Evolutionary conservation across 92 coral and sea anemone genomes (phyloP), one percentile per base, ranked within the genome.

Genomic region (Actinostola sp.): DNA sequence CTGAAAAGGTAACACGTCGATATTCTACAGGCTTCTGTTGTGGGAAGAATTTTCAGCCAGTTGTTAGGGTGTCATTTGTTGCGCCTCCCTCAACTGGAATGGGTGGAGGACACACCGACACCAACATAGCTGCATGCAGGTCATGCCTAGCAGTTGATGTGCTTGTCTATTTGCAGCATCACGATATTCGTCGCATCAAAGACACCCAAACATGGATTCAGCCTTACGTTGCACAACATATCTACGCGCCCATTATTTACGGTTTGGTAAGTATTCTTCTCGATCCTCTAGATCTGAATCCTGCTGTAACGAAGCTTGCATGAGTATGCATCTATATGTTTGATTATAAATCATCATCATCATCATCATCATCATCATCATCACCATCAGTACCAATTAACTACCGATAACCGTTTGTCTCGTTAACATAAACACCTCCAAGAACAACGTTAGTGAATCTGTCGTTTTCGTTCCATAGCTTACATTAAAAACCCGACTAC

Each of bases 221-320:
- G 0, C 79, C 77, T 44, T 90, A 90, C 53, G 46, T 87, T 1
- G 88, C 75, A 57, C 96, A 90, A 56, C 96, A 90, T 63, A 78
- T 90, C 45, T 90, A 90, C 39, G 68, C 84, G 2, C 96, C 96
- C 15, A 48, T 87, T 39, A 82, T 87, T 28, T 90, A 90, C 80
- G 84, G 96, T 25, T 66, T 86, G 71, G 96, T 90, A 71, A 86
- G 96, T 74, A n/a, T n/a, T n/a, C n/a, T n/a, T n/a, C n/a, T n/a
- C n/a, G n/a, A n/a, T n/a, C n/a, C n/a, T n/a, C n/a, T n/a, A n/a
- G n/a, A n/a, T n/a, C n/a, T n/a, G n/a, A n/a, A n/a, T n/a, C n/a
- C n/a, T n/a, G n/a, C n/a, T n/a, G n/a, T n/a, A n/a, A n/a, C n/a
- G n/a, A n/a, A n/a, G n/a, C n/a, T n/a, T n/a, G n/a, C n/a, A n/a